Base-by-base conservation (phyloP, 1,140 invertebrate genomes). In the Scaptomyza montana region DNA sequence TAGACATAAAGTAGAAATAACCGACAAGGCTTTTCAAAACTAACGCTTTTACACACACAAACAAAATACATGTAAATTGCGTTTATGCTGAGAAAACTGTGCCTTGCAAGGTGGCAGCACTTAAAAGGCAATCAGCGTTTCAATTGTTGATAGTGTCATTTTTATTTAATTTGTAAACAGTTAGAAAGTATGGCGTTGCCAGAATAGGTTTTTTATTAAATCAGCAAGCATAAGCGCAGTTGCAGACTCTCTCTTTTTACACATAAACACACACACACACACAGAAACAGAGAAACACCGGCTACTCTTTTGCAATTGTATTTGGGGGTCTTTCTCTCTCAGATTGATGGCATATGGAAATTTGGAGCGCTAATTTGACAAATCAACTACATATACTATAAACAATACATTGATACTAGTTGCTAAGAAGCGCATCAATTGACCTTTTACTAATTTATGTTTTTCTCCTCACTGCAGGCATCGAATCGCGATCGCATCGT, bases 401-500 rank as follows among this genome's bases (percentile, higher is more conserved):
- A 39, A 33, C 3, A 54, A 3, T 47, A 64, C 41, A 57, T 66
- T 41, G 10, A 13, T 28, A 53, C 0, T 57, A 25, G 21, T 33
- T 33, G 13, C 9, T 56, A 65, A 55, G 47, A 30, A 51, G 25
- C 33, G 2, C n/a, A 2, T 9, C 25, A 51, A 65, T 62, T 71
- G 66, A 28, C 3, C 9, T 8, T 0, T 43, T 36, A 65, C 71
- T 86, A 86, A 86, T 87, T 51, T 47, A 41, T 74, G 39, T 25
- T 66, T 49, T 80, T n/a, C 3, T 76, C 45, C 46, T 19, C 46
- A 51, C 30, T 33, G 33, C 62, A 90, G 90, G 84, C 79, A 54
- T 92, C 91, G 55, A 90, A 91, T 89, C 89, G 90, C 57, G 91
- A 95, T 85, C 94, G 96, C 70, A 97, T 97, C 75, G 96, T 97